These are phyloP conservation scores for Pterois miles DNA, from an alignment of 2,797 vertebrate species.

Conservation along the genomic window DNA sequence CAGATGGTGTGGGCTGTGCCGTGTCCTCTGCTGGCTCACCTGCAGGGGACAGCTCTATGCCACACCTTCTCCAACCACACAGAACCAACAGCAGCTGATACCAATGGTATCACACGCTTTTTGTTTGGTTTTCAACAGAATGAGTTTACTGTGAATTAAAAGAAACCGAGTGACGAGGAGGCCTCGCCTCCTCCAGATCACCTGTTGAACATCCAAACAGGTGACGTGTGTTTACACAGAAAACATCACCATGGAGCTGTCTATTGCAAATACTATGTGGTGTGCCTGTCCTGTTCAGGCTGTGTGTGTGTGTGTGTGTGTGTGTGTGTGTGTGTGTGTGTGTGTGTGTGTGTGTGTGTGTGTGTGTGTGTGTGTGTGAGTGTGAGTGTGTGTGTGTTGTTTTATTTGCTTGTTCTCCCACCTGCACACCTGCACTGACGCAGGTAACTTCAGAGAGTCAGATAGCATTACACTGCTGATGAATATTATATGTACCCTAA, in stretches of 20 bases:
- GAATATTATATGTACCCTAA: slow-evolving; percentile 37
- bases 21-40: neutral
- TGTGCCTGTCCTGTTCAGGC: neutral
- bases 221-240: neutral
- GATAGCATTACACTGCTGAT: slow-evolving; percentile 36
- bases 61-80: neutral
- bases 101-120: accelerated
- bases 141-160: neutral
- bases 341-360: too few relatives aligned
- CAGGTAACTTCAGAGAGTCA: slow-evolving; percentile 35
- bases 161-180: neutral
- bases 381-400: too few relatives aligned
- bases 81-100: neutral
- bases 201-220: neutral
- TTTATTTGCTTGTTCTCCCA: too few relatives aligned
- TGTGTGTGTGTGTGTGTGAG: too few relatives aligned
- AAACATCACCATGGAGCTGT: slow-evolving; percentile 32
- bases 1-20: neutral
- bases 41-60: neutral
- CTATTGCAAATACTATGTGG: slow-evolving; percentile 45
- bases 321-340: too few relatives aligned
- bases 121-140: neutral
- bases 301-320: too few relatives aligned
- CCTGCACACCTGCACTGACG: neutral
- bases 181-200: neutral